Evolutionary conservation across 1,140 invertebrate species (phyloP).

Genomic region (Drosophila pachea): DNA sequence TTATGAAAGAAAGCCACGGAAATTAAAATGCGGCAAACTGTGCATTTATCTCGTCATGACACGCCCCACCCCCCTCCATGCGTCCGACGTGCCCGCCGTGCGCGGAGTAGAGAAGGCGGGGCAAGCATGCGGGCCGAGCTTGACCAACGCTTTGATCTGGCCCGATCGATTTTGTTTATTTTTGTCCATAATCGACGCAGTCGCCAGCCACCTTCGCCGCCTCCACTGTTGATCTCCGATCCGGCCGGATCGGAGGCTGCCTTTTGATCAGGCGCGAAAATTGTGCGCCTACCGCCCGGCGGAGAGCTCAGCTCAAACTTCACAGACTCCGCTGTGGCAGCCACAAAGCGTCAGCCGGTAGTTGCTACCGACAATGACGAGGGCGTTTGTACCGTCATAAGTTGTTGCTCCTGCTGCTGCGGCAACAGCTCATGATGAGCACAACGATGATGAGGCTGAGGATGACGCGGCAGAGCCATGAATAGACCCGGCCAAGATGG

Average conservation of each 20-base stretch:
- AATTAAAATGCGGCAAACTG: constrained; percentile 75
- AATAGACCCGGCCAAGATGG: constrained; percentile 22
- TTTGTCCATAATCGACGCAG: constrained; percentile 69
- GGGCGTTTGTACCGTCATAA: constrained; percentile 29
- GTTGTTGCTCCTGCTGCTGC: constrained; percentile 17
- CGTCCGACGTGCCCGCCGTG: too few relatives aligned
- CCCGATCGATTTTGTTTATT: constrained; percentile 75
- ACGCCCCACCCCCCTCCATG: constrained; percentile 43
- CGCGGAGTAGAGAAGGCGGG: too few relatives aligned
- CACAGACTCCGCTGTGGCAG: constrained; percentile 4
- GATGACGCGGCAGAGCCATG: constrained; percentile 48
- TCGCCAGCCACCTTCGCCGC: constrained; percentile 32
- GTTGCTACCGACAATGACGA: constrained; percentile 72
- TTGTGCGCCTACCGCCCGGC: constrained; percentile 55
- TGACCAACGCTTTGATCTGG: constrained; percentile 65
- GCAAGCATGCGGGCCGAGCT: constrained; percentile 45
- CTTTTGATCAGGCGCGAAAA: constrained; percentile 76
- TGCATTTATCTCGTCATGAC: constrained; percentile 69
- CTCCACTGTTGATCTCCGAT: constrained; percentile 20
- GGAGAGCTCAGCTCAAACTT: constrained; percentile 15
- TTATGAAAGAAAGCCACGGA: constrained; percentile 35
- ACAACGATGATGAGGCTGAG: constrained; percentile 44
- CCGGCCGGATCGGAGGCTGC: constrained; percentile 38
- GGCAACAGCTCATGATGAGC: constrained; percentile 5
- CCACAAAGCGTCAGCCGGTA: constrained; percentile 52